Conservation (phyloP, 2,888 invertebrate species). For the Temnothorax ravouxi region DNA sequence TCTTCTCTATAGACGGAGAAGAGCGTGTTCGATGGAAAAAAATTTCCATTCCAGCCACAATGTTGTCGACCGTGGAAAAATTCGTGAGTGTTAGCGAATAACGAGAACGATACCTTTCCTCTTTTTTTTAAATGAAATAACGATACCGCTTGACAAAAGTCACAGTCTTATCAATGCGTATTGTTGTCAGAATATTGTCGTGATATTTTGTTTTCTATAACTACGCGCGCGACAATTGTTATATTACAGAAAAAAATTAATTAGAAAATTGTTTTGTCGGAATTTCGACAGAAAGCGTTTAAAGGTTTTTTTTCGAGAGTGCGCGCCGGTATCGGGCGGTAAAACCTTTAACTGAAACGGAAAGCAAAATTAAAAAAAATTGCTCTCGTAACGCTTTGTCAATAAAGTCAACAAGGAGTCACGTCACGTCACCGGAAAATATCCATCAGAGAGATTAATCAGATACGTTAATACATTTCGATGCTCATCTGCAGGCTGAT, state of each 20-base stretch:
- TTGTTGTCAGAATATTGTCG: background rate
- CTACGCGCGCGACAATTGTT: background rate
- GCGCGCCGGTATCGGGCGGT: background rate
- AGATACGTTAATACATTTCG: slow-evolving; percentile 20
- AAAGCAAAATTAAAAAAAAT: background rate
- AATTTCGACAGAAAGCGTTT: background rate
- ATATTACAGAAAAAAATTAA: slow-evolving; percentile 29
- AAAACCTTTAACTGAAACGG: background rate
- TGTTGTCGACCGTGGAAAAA: slow-evolving; percentile 32
- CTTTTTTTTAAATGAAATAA: slow-evolving; percentile 40
- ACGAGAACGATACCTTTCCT: slow-evolving; percentile 20
- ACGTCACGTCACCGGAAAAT: slow-evolving; percentile 3
- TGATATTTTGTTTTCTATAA: background rate
- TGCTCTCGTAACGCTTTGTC: background rate
- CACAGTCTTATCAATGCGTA: slow-evolving; percentile 6
- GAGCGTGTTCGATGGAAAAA: slow-evolving; percentile 43
- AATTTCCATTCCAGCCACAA: slow-evolving; percentile 20
- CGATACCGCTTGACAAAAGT: slow-evolving; percentile 53
- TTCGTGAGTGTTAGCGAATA: slow-evolving; percentile 31
- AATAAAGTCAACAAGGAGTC: background rate
- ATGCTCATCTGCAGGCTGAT: slow-evolving; percentile 39
- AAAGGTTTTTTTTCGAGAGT: background rate
- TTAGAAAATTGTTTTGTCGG: background rate
- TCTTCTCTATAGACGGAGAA: slow-evolving; percentile 27
- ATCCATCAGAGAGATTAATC: slow-evolving; percentile 26